Percentiles rank a stretch among this genome's conserved stretches.
phyloP scores from a whole-genome alignment of 2,113 vertebrate genomes.

The Scomber colias region DNA sequence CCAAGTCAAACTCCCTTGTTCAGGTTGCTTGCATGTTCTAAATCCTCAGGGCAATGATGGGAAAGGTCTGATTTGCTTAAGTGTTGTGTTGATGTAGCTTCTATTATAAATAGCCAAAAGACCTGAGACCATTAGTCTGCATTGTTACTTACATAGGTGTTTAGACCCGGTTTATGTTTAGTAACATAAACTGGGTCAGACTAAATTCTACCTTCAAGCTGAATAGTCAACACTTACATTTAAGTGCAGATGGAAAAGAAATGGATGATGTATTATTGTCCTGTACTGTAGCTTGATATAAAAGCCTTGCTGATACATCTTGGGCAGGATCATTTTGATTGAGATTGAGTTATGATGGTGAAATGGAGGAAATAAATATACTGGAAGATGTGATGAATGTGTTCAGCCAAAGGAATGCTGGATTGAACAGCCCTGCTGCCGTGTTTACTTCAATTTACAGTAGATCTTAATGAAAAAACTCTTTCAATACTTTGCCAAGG shows the following conservation, averaged over 20 bases:
- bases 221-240: not conserved
- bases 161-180: not conserved
- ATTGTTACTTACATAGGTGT: not conserved
- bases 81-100: too few relatives aligned
- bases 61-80: too few relatives aligned
- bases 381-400: constrained; percentile 6
- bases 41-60: too few relatives aligned
- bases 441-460: too few relatives aligned
- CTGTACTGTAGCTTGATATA: not conserved
- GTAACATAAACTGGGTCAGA: constrained; percentile 1
- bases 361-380: constrained; percentile 20
- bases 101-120: not conserved
- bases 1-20: not conserved
- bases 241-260: constrained; percentile 14
- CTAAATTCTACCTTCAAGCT: not conserved
- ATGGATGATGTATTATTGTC: not conserved
- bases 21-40: not conserved
- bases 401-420: not conserved
- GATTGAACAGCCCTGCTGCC: too few relatives aligned
- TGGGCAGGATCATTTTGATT: not conserved
- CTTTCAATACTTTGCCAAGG: too few relatives aligned
- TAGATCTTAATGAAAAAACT: too few relatives aligned
- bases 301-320: not conserved
- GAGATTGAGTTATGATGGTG: constrained; percentile 9
- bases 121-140: not conserved